Conservation (phyloP, 1,140 invertebrate genomes). For the Rhyzopertha dominica region DNA sequence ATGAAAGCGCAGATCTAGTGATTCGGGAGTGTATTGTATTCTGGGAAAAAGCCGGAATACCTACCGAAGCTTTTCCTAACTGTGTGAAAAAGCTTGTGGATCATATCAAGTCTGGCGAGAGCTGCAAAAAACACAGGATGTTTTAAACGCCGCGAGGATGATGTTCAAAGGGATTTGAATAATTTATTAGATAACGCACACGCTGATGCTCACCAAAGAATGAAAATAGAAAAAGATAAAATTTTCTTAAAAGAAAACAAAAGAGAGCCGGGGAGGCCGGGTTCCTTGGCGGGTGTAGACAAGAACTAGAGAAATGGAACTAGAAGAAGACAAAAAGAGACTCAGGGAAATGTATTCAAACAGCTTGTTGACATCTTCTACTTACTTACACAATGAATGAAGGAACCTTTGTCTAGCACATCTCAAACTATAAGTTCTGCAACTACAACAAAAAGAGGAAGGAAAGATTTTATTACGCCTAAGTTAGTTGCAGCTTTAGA, state of each 20-base stretch:
- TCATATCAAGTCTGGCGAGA: slow-evolving; percentile 28
- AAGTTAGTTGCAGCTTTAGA: slow-evolving; percentile 23
- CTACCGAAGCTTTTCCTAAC: slow-evolving; percentile 29
- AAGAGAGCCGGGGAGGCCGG: slow-evolving; percentile 24
- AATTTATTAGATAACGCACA: slow-evolving; percentile 32
- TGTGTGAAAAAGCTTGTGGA: slow-evolving; percentile 33
- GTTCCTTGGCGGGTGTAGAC: slow-evolving; percentile 27
- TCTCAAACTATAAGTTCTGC: not conserved
- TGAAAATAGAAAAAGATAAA: slow-evolving; percentile 34
- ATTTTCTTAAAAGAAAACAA: slow-evolving; percentile 32
- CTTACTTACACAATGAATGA: not conserved
- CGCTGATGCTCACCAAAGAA: slow-evolving; percentile 24
- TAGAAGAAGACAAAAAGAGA: slow-evolving; percentile 17
- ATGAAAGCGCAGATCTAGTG: slow-evolving; percentile 37
- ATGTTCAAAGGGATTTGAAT: slow-evolving; percentile 22
- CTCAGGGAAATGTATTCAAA: slow-evolving; percentile 1
- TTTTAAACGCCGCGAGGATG: slow-evolving; percentile 21
- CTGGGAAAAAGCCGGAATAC: slow-evolving; percentile 33
- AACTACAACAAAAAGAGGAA: slow-evolving; percentile 11
- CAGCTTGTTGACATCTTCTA: not conserved
- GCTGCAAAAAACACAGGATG: slow-evolving; percentile 29
- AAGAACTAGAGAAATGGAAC: slow-evolving; percentile 16
- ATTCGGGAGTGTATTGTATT: too few relatives aligned
- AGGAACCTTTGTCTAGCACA: not conserved
- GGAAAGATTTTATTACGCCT: slow-evolving; percentile 16